A percentile compares a stretch with the other conserved stretches of the same genome.
Conservation (phyloP, 2,888 invertebrate genomes). For the Spisula solida region DNA sequence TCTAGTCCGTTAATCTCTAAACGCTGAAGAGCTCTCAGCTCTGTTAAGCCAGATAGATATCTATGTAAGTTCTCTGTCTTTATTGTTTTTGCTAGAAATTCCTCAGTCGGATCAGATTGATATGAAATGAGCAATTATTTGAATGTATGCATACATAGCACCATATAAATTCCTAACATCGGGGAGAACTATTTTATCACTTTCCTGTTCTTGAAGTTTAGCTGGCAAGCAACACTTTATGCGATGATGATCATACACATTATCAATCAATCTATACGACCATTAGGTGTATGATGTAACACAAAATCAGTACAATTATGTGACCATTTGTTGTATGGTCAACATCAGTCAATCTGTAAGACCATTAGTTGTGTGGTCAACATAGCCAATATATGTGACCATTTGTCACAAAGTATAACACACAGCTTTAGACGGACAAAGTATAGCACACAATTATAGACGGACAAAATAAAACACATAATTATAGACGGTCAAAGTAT, state of each 20-base stretch:
- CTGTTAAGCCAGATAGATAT: slow-evolving; percentile 25
- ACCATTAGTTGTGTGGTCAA: too few species aligned
- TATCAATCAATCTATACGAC: neutral
- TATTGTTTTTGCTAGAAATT: slow-evolving; percentile 39
- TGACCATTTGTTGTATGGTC: neutral
- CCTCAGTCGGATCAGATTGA: slow-evolving; percentile 25
- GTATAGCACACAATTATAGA: too few species aligned
- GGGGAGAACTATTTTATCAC: neutral
- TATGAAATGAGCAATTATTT: neutral
- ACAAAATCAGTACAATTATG: neutral
- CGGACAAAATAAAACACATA: too few species aligned
- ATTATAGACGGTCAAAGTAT: too few species aligned
- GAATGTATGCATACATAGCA: neutral
- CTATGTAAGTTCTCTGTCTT: neutral
- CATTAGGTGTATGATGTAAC: neutral
- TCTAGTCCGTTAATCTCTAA: slow-evolving; percentile 30
- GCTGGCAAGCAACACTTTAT: neutral
- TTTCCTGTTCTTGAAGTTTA: slow-evolving; percentile 5
- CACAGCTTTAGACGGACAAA: too few species aligned
- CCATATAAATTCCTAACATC: neutral
- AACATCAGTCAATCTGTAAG: neutral
- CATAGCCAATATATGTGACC: too few species aligned
- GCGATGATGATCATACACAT: neutral
- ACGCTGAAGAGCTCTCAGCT: slow-evolving; percentile 20
- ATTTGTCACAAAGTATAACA: too few species aligned